A percentile compares a stretch with the other conserved stretches of the same genome.
phyloP scores from a whole-genome alignment of 2,888 invertebrate genomes.

The Agonum fuliginosum region DNA sequence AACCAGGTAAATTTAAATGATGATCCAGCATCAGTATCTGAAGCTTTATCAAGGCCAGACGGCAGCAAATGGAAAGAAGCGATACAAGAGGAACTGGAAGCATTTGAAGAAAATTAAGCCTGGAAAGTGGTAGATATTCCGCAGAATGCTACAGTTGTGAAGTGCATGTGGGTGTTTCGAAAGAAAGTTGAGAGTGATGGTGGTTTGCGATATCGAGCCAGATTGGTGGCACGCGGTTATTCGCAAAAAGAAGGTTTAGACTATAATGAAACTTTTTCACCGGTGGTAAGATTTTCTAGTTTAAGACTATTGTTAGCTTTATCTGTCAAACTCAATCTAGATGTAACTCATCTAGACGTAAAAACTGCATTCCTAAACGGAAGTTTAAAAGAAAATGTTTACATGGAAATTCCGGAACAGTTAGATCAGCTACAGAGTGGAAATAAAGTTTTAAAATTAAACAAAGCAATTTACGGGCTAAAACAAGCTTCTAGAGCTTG shows the following conservation, averaged over 20 bases:
- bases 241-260: slow-evolving; percentile 34
- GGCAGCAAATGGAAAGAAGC: slow-evolving; percentile 5
- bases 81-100: slow-evolving; percentile 9
- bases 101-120: slow-evolving; percentile 6
- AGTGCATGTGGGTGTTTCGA: too few relatives aligned
- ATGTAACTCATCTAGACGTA: slow-evolving; percentile 24
- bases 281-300: slow-evolving; percentile 12
- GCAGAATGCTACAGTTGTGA: too few relatives aligned
- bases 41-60: slow-evolving; percentile 38
- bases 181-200: too few relatives aligned
- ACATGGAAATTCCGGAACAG: background rate
- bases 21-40: slow-evolving; percentile 30
- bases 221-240: too few relatives aligned
- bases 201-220: too few relatives aligned
- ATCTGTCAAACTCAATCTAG: slow-evolving; percentile 3
- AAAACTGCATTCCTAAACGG: slow-evolving; percentile 8
- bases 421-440: too few relatives aligned
- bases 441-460: too few relatives aligned
- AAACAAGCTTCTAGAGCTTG: too few relatives aligned
- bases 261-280: slow-evolving; percentile 25
- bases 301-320: slow-evolving; percentile 28
- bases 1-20: slow-evolving; percentile 29
- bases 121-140: background rate
- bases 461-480: too few relatives aligned
- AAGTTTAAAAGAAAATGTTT: background rate